Percentiles rank a stretch among this genome's conserved stretches.
These are phyloP conservation scores for Anguilla marmorata DNA, from an alignment of 2,797 vertebrate species.

Conservation along the genomic window DNA sequence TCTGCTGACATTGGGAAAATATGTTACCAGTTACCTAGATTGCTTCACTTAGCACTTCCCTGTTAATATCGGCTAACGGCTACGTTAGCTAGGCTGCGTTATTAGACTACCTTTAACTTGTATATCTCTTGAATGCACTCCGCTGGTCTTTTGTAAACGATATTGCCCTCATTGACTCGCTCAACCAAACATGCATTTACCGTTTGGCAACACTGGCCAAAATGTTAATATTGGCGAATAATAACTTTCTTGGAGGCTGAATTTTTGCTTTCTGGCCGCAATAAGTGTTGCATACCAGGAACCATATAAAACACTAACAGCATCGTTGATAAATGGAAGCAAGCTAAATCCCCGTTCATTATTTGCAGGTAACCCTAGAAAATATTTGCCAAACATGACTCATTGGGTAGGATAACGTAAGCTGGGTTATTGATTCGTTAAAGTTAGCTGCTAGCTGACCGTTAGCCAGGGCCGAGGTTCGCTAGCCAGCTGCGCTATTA, in stretches of 20 bases:
- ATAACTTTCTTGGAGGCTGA: neutral
- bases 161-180: neutral
- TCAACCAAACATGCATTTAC: neutral
- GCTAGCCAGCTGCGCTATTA: neutral
- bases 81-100: neutral
- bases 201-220: neutral
- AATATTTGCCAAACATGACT: too few species aligned
- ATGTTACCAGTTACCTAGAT: neutral
- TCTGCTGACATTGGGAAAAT: neutral
- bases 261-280: neutral
- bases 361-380: neutral
- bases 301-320: neutral
- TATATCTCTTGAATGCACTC: neutral
- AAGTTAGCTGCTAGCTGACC: neutral
- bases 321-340: neutral
- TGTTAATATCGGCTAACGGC: neutral
- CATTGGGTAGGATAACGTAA: neutral
- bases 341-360: neutral
- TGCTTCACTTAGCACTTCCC: neutral
- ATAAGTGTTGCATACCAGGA: neutral
- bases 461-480: too few species aligned
- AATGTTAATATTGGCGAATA: neutral
- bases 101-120: neutral
- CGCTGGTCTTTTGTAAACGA: too few species aligned
- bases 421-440: neutral